Evolutionary conservation across 1,140 invertebrate genomes (phyloP), one percentile per base, ranked within the genome.

Genomic region (Tetraneura akinire): DNA sequence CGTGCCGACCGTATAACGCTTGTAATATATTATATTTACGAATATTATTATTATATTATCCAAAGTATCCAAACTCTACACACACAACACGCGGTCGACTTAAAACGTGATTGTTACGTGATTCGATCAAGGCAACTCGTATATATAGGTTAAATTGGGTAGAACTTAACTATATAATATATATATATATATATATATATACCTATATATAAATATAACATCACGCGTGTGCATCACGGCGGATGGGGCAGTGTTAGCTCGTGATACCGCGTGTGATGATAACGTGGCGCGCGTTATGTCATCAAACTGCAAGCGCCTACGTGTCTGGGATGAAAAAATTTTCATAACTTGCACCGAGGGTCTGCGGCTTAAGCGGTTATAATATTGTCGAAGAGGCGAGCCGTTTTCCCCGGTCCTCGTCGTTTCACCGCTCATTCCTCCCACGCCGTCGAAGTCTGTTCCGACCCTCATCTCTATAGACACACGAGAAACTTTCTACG

Each of bases 101-200:
- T 55, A 74, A 74, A 57, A 55, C 74, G 62, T 78, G 74, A 78
- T 78, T 78, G 74, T 78, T 78, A 78, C 74, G 74, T 78, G 74
- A 78, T 57, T 78, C 74, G 55, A 78, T 78, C 74, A 78, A 60
- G 45, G 9, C 74, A 53, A 14, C 13, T n/a, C n/a, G n/a, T n/a
- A n/a, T n/a, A 37, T 37, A 37, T 37, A 37, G 32, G 3, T 37
- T n/a, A n/a, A n/a, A n/a, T n/a, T n/a, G n/a, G n/a, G n/a, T n/a
- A n/a, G n/a, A 37, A 37, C 32, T 8, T 37, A 37, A 37, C 32
- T 37, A 37, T 8, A 37, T 2, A 14, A 21, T n/a, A n/a, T n/a
- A n/a, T n/a, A n/a, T n/a, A n/a, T n/a, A n/a, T n/a, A n/a, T n/a
- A n/a, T n/a, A n/a, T n/a, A n/a, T n/a, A n/a, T n/a, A n/a, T n/a